Evolutionary conservation across 1,140 invertebrate genomes (phyloP), one percentile per base, ranked within the genome.

Genomic region (Procambarus virginalis): DNA sequence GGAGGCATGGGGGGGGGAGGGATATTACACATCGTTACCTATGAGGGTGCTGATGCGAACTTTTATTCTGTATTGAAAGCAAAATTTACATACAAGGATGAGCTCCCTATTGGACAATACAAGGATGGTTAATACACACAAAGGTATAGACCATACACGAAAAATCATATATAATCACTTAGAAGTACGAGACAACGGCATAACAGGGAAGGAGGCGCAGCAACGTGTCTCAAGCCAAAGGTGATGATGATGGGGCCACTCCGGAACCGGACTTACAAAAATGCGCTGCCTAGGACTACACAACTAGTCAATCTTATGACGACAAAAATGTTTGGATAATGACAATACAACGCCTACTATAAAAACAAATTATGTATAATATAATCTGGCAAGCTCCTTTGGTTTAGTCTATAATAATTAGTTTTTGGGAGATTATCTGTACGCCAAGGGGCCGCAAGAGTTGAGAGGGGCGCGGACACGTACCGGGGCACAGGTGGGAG

Each of bases 401-500:
- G 8, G 68, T 73, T 73, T 34, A 73, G 68, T 73, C 68, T 73
- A 73, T 34, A 4, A 68, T 68, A 8, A 58, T 34, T 34, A 34
- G 34, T 34, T 34, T 34, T 34, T 34, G 34, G 34, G 34, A 34
- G 34, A 34, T 34, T 34, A 34, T 34, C 34, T 34, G 34, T 34
- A 34, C 34, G 34, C 34, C 34, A 34, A 34, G 34, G n/a, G 34
- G 34, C 34, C 34, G 34, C 34, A 34, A 34, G 34, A 34, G 34
- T 34, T 34, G 34, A 34, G 34, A 34, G 34, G 34, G 34, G 34
- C 34, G 34, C 34, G 34, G 34, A 34, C 51, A 20, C 77, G 86
- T 75, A 92, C 91, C 84, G 73, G 91, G 91, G 64, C 91, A 92
- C 51, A 86, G 49, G 20, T 89, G 75, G 51, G 91, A 90, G 93